These are phyloP conservation scores for Caenorhabditis panamensis DNA, from an alignment of 2,888 invertebrate species.

Conservation along the genomic window DNA sequence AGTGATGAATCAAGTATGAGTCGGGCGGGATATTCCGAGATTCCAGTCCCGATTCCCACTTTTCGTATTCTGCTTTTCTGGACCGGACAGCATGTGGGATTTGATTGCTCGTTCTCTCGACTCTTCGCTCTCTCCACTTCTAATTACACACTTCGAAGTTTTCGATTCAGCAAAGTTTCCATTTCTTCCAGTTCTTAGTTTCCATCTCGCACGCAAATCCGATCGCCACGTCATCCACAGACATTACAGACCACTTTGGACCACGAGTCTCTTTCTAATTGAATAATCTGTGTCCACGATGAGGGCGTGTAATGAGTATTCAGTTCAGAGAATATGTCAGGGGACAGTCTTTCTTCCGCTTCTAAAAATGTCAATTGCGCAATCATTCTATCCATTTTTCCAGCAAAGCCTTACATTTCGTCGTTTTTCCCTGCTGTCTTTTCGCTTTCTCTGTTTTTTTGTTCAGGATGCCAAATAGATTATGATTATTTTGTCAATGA, in stretches of 20 bases:
- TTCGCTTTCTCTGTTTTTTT: neutral
- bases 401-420: neutral
- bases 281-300: conserved; percentile 28
- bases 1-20: conserved; percentile 44
- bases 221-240: conserved; percentile 24
- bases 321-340: neutral
- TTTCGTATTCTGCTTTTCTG: neutral
- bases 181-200: conserved; percentile 24
- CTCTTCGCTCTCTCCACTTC: conserved; percentile 4
- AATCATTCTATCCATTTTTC: neutral
- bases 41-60: conserved; percentile 5
- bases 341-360: neutral
- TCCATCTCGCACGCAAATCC: conserved; percentile 34
- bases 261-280: conserved; percentile 18
- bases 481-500: neutral
- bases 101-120: conserved; percentile 15
- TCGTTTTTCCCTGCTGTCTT: neutral
- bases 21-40: conserved; percentile 1
- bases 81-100: neutral
- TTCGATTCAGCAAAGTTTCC: neutral
- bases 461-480: neutral
- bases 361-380: too few species aligned
- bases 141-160: conserved; percentile 15
- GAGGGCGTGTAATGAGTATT: neutral
- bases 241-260: conserved; percentile 9